phyloP scores from a whole-genome alignment of 2,888 invertebrate genomes.

The Galerucella calmariensis region DNA sequence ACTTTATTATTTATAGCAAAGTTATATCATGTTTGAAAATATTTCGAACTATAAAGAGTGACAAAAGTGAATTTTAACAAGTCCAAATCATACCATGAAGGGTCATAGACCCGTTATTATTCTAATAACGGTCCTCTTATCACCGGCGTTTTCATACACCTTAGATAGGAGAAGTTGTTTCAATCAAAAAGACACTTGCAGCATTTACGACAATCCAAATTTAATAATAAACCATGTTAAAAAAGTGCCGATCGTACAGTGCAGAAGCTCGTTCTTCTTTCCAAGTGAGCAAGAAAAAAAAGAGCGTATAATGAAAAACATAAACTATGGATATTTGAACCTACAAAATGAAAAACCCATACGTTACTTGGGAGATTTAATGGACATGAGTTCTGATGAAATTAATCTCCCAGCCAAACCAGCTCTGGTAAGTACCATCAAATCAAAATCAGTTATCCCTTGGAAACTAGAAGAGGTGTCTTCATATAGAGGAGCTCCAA shows the following conservation, averaged over 20 bases:
- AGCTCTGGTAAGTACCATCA: not conserved
- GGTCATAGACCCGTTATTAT: conserved; percentile 25
- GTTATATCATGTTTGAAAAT: conserved; percentile 5
- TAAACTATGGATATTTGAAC: conserved; percentile 40
- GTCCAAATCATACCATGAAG: conserved; percentile 33
- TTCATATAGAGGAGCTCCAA: conserved; percentile 25
- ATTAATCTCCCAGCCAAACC: conserved; percentile 22
- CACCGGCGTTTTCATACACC: conserved; percentile 17
- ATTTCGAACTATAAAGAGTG: conserved; percentile 18
- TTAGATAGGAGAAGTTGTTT: conserved; percentile 15
- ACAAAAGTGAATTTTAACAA: conserved; percentile 11
- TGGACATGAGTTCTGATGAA: conserved; percentile 41
- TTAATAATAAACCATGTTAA: conserved; percentile 12
- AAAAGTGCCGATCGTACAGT: not conserved
- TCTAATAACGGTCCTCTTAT: conserved; percentile 22
- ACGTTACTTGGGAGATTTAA: conserved; percentile 36
- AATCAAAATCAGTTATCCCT: conserved; percentile 11
- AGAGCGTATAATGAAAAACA: conserved; percentile 32
- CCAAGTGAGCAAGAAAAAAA: conserved; percentile 10
- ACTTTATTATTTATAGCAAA: not conserved
- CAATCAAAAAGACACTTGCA: conserved; percentile 7
- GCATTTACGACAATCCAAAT: conserved; percentile 37
- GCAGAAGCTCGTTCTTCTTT: conserved; percentile 24
- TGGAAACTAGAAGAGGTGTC: conserved; percentile 43
- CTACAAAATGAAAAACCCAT: conserved; percentile 27